Conservation (phyloP, 2,888 invertebrate species). For the Ichneumon xanthorius region DNA sequence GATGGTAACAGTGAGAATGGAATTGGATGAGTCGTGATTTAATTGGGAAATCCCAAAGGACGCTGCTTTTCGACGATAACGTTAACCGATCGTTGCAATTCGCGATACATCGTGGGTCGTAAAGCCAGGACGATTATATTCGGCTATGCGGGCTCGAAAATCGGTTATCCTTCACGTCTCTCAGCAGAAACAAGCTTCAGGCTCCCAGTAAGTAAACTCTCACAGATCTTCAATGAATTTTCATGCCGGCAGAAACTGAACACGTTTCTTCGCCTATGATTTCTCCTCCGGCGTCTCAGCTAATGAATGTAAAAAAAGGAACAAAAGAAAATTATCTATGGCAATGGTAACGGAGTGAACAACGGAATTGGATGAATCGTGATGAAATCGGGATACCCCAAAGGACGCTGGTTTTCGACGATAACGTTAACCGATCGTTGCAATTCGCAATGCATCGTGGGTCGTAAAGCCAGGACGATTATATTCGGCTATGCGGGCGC, state of each 20-base stretch:
- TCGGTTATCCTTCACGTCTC: constrained; percentile 50
- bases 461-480: constrained; percentile 51
- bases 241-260: not conserved
- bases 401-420: constrained; percentile 23
- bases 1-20: not conserved
- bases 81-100: constrained; percentile 22
- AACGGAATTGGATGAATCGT: not conserved
- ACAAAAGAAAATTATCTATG: not conserved
- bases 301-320: not conserved
- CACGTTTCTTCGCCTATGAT: not conserved
- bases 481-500: constrained; percentile 47
- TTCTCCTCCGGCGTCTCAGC: not conserved
- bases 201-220: constrained; percentile 14
- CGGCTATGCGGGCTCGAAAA: constrained; percentile 39
- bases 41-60: not conserved
- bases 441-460: constrained; percentile 20
- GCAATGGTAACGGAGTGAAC: not conserved
- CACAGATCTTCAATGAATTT: constrained; percentile 7
- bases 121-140: constrained; percentile 57
- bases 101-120: constrained; percentile 6
- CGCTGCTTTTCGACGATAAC: constrained; percentile 43
- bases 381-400: not conserved
- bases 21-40: not conserved
- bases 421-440: constrained; percentile 39
- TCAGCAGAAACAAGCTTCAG: not conserved